Evolutionary conservation across 2,797 vertebrate genomes (phyloP).

Genomic region (Garrulus glandarius): DNA sequence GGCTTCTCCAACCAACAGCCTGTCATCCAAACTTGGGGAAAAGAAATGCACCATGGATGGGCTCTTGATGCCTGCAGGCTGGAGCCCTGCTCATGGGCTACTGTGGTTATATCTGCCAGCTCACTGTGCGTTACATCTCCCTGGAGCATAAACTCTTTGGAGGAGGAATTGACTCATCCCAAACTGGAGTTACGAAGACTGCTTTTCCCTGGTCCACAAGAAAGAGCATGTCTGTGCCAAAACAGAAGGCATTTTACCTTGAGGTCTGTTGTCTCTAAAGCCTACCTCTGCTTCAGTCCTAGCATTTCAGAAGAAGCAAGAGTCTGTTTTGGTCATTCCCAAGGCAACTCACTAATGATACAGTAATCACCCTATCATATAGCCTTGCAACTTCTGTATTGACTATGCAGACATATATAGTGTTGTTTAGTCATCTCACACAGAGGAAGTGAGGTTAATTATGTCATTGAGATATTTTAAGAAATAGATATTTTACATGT

Average conservation of each 20-base stretch:
- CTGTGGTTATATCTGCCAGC: rapidly evolving
- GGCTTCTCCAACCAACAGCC: neutral
- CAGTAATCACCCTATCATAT: neutral
- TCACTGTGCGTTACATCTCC: neutral
- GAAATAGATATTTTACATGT: neutral
- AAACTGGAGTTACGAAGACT: neutral
- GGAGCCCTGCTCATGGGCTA: neutral
- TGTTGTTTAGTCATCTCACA: neutral
- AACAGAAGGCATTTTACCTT: neutral
- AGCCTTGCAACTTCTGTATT: neutral
- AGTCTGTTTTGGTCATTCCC: neutral
- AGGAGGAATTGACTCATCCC: neutral
- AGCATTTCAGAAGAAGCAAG: neutral
- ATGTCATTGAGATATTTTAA: neutral
- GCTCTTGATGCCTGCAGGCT: neutral
- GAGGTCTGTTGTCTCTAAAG: neutral
- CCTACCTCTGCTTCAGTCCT: neutral
- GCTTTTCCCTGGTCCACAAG: neutral
- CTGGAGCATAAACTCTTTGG: neutral
- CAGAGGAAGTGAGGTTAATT: constrained; percentile 10
- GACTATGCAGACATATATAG: neutral
- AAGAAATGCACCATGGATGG: rapidly evolving
- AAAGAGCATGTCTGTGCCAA: neutral
- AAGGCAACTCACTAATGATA: neutral
- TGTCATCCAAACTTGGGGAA: rapidly evolving